Evolutionary conservation across 2,797 vertebrate genomes (phyloP).

Genomic region (Pseudocheirus occidentalis): DNA sequence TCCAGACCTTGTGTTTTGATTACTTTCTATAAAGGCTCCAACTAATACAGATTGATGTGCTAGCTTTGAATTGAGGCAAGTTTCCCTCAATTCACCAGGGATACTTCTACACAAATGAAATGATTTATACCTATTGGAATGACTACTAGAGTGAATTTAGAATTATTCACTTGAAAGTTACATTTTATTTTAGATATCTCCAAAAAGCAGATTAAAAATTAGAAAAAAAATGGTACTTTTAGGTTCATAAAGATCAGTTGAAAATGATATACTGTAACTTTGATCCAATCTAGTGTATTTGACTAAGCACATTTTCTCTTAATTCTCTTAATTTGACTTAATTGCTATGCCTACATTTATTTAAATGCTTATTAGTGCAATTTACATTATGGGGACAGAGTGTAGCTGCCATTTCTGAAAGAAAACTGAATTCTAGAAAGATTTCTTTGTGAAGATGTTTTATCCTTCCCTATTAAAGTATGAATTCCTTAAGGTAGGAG

Average conservation of each 20-base stretch:
- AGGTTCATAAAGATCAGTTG: not conserved
- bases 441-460: not conserved
- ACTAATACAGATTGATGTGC: not conserved
- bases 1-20: constrained; percentile 51
- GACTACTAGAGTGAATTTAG: constrained; percentile 34
- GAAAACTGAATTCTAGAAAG: constrained; percentile 13
- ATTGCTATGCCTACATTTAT: constrained; percentile 8
- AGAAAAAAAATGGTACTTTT: constrained; percentile 37
- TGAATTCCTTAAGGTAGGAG: not conserved
- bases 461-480: not conserved
- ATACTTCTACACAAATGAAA: constrained; percentile 20
- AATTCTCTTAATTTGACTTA: not conserved
- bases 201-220: constrained; percentile 16
- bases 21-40: constrained; percentile 54
- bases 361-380: constrained; percentile 11
- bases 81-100: constrained; percentile 55
- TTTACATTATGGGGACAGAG: constrained; percentile 12
- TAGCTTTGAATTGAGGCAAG: constrained; percentile 24
- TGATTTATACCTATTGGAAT: constrained; percentile 24
- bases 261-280: constrained; percentile 34
- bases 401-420: constrained; percentile 25
- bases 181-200: constrained; percentile 49
- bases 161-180: constrained; percentile 41
- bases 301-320: constrained; percentile 37
- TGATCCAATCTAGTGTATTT: not conserved